A percentile compares a stretch with the other conserved stretches of the same genome.
Conservation (phyloP, 1,140 invertebrate species). For the Aphidius ervi region DNA sequence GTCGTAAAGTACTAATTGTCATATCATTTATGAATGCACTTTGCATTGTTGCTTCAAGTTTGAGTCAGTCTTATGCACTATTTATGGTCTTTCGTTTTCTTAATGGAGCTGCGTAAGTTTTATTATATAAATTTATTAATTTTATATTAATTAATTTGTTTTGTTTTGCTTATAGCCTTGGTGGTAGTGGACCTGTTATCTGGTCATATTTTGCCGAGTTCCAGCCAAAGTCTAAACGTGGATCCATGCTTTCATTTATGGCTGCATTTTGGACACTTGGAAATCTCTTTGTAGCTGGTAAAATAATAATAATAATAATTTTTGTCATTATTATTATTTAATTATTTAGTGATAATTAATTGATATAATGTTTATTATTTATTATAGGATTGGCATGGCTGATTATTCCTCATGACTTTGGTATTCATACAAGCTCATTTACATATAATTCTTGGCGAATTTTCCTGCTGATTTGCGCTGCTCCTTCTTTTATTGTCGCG, state of each 20-base stretch:
- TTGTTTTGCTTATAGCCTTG: slow-evolving; percentile 63
- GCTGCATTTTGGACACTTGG: slow-evolving; percentile 91
- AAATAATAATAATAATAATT: too few species aligned
- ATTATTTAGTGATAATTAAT: not conserved
- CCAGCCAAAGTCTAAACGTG: slow-evolving; percentile 82
- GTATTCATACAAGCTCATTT: slow-evolving; percentile 62
- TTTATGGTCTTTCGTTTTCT: slow-evolving; percentile 87
- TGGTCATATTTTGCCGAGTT: slow-evolving; percentile 96
- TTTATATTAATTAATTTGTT: slow-evolving; percentile 3
- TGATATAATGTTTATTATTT: slow-evolving; percentile 10
- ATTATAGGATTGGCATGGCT: slow-evolving; percentile 75
- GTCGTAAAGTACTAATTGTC: slow-evolving; percentile 79
- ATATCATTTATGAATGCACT: slow-evolving; percentile 86
- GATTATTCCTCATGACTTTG: slow-evolving; percentile 76
- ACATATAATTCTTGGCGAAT: slow-evolving; percentile 89
- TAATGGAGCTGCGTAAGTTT: slow-evolving; percentile 84
- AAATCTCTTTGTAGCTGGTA: slow-evolving; percentile 79
- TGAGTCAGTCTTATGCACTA: slow-evolving; percentile 79
- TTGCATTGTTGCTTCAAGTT: slow-evolving; percentile 82
- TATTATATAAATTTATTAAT: not conserved
- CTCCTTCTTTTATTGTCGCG: slow-evolving; percentile 82
- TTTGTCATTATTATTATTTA: slow-evolving; percentile 6
- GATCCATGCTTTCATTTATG: slow-evolving; percentile 87
- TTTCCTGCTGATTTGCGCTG: slow-evolving; percentile 79
- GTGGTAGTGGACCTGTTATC: slow-evolving; percentile 89